Evolutionary conservation across 2,797 vertebrate genomes (phyloP).

Genomic region (Discoglossus pictus): DNA sequence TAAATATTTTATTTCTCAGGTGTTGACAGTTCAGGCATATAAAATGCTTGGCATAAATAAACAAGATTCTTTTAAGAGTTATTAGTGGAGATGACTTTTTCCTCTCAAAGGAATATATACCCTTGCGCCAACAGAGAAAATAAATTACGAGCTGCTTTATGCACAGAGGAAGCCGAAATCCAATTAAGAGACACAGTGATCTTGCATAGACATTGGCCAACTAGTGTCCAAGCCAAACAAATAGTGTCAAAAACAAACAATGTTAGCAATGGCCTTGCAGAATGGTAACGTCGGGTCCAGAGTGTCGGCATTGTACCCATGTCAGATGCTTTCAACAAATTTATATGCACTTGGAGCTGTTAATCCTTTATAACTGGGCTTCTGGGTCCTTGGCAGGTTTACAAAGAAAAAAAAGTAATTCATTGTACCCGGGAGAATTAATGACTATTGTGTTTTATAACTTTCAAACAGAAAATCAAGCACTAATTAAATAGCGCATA

Average conservation of each 20-base stretch:
- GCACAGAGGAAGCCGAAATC: constrained; percentile 5
- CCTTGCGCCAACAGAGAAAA: constrained; percentile 8
- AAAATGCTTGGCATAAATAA: constrained; percentile 7
- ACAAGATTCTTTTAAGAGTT: constrained; percentile 8
- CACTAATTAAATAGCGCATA: too few species aligned
- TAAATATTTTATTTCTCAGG: too few species aligned
- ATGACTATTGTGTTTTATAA: too few species aligned
- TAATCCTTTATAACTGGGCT: too few species aligned
- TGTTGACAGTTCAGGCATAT: constrained; percentile 19
- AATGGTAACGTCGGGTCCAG: background rate
- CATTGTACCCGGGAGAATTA: too few species aligned
- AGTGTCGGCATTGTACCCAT: too few species aligned
- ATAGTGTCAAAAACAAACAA: background rate
- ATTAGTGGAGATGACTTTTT: constrained; percentile 6
- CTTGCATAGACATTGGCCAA: background rate
- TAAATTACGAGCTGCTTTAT: background rate
- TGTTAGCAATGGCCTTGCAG: background rate
- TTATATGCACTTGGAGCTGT: too few species aligned
- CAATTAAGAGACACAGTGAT: constrained; percentile 13
- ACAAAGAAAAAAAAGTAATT: too few species aligned
- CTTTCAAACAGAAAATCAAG: too few species aligned
- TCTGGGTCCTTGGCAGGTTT: too few species aligned
- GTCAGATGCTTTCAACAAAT: too few species aligned
- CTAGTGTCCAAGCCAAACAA: constrained; percentile 10
- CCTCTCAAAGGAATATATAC: constrained; percentile 15